Percentiles rank a stretch among this genome's conserved stretches.
Evolutionary conservation across 2,113 vertebrate species (phyloP).

Genomic region (Thalassarche chlororhynchos): DNA sequence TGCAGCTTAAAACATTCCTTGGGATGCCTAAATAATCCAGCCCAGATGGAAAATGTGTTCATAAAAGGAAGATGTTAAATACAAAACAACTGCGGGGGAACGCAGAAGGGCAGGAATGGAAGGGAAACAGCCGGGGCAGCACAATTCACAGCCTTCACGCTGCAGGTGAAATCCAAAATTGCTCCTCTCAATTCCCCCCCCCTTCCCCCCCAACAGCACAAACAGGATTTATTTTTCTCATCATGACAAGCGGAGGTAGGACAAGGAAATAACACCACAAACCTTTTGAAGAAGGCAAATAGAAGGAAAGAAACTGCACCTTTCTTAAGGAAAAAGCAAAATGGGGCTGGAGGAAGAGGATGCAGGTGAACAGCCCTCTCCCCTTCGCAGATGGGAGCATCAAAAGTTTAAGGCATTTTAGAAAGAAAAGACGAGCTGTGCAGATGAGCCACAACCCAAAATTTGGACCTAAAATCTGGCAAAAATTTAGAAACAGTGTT

Average conservation of each 20-base stretch:
- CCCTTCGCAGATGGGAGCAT: neutral
- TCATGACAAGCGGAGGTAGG: rapidly evolving
- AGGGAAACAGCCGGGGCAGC: neutral
- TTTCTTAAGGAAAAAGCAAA: neutral
- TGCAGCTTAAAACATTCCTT: neutral
- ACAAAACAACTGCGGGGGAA: neutral
- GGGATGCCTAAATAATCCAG: neutral
- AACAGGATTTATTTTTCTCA: neutral
- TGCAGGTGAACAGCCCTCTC: neutral
- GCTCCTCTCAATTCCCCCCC: too few species aligned
- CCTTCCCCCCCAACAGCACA: neutral
- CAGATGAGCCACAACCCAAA: neutral
- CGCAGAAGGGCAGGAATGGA: neutral
- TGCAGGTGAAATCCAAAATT: neutral
- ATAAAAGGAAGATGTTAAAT: neutral
- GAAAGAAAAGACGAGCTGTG: neutral
- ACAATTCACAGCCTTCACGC: neutral
- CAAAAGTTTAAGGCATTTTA: neutral
- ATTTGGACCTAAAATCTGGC: neutral
- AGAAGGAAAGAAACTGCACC: neutral
- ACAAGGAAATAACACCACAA: neutral
- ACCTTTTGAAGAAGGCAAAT: rapidly evolving
- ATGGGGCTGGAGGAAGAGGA: neutral
- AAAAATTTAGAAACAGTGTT: neutral
- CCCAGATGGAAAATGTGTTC: neutral